These are phyloP conservation scores for Aphodius granarius DNA, from an alignment of 2,888 invertebrate genomes.

Conservation along the genomic window DNA sequence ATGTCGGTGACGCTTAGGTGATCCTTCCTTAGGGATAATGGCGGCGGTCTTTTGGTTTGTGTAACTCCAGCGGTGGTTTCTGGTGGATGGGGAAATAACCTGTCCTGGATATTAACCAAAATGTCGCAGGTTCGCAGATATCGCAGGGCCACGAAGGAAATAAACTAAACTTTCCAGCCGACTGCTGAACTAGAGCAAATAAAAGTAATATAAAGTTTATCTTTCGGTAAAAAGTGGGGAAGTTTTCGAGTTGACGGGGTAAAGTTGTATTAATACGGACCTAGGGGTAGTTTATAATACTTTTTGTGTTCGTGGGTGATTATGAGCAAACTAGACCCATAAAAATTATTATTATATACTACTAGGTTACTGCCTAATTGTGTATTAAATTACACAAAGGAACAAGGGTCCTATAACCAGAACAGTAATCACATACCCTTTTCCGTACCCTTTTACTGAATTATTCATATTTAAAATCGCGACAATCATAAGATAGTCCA, in stretches of 20 bases:
- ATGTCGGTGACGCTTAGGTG: background rate
- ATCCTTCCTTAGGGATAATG: background rate
- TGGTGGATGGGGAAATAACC: background rate
- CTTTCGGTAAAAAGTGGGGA: background rate
- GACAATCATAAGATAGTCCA: too few relatives aligned
- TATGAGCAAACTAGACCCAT: too few relatives aligned
- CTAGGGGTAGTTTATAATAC: background rate
- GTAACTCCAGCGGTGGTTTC: background rate
- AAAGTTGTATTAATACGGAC: background rate
- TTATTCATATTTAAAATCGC: too few relatives aligned
- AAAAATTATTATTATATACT: too few relatives aligned
- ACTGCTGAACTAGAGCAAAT: background rate
- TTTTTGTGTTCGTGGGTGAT: too few relatives aligned
- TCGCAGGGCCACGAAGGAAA: background rate
- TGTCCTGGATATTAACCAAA: background rate
- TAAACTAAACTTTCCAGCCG: background rate
- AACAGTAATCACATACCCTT: too few relatives aligned
- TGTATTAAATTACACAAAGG: too few relatives aligned
- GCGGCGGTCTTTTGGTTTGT: background rate
- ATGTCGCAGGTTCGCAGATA: background rate
- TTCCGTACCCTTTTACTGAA: too few relatives aligned
- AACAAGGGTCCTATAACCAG: too few relatives aligned
- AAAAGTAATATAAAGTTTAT: background rate
- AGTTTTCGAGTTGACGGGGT: background rate
- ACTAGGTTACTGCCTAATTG: too few relatives aligned